A percentile compares a stretch with the other conserved stretches of the same genome.
These are phyloP conservation scores for Tetramorium alpestre DNA, from an alignment of 1,140 invertebrate genomes.

Conservation along the genomic window DNA sequence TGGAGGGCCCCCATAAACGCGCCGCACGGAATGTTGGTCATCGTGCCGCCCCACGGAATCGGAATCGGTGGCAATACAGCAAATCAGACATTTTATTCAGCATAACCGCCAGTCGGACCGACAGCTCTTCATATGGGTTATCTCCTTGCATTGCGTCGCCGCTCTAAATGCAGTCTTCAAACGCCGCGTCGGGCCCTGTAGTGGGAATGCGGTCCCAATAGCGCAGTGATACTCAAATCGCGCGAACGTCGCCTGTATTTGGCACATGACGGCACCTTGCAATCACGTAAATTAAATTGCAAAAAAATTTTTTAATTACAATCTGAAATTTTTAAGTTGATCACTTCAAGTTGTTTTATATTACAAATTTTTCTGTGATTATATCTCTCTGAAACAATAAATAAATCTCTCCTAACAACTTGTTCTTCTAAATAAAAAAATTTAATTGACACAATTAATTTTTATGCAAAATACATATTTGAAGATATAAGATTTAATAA, in stretches of 20 bases:
- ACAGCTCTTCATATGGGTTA: conserved; percentile 83
- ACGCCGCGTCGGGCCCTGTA: conserved; percentile 65
- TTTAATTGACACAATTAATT: neutral
- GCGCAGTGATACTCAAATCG: conserved; percentile 81
- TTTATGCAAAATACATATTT: neutral
- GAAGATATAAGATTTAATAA: neutral
- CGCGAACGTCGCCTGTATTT: neutral
- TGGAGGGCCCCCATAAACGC: conserved; percentile 67
- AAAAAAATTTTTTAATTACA: neutral
- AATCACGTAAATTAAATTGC: neutral
- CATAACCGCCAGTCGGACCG: conserved; percentile 77
- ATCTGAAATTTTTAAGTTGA: neutral
- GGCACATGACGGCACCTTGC: neutral
- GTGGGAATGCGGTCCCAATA: conserved; percentile 76
- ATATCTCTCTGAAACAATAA: too few relatives aligned
- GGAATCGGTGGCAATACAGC: conserved; percentile 81
- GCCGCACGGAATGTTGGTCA: conserved; percentile 71
- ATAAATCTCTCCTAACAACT: neutral
- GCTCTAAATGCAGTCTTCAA: conserved; percentile 84
- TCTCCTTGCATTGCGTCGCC: conserved; percentile 79
- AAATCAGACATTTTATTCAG: conserved; percentile 83
- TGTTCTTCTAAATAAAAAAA: neutral
- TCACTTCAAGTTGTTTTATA: neutral
- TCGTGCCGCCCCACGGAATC: conserved; percentile 73
- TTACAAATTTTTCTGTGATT: neutral